Evolutionary conservation across 1,140 invertebrate species (phyloP).

Genomic region (Heliothis subflexa): DNA sequence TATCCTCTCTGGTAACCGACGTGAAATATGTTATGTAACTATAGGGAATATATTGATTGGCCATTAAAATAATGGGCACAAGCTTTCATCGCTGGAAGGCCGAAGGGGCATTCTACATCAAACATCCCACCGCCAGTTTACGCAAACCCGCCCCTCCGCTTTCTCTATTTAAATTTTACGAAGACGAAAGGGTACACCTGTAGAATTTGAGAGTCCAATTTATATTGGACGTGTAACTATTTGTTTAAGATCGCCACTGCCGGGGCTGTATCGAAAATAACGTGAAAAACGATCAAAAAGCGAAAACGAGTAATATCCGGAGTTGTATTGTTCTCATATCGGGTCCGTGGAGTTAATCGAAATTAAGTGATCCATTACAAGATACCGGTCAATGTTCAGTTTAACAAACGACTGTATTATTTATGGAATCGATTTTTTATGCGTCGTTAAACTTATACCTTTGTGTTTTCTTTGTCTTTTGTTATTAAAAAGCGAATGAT

Average conservation of each 20-base stretch:
- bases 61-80: slow-evolving; percentile 76
- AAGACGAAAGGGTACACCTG: slow-evolving; percentile 27
- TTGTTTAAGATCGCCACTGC: slow-evolving; percentile 64
- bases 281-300: slow-evolving; percentile 77
- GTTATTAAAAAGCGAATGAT: slow-evolving; percentile 40
- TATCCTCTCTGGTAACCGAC: slow-evolving; percentile 64
- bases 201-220: slow-evolving; percentile 43
- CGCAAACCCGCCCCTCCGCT: slow-evolving; percentile 37
- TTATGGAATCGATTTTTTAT: slow-evolving; percentile 74
- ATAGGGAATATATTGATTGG: slow-evolving; percentile 76
- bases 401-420: slow-evolving; percentile 71
- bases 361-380: slow-evolving; percentile 85
- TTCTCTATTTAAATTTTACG: slow-evolving; percentile 41
- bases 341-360: slow-evolving; percentile 73
- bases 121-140: slow-evolving; percentile 58
- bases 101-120: slow-evolving; percentile 63
- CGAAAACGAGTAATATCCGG: slow-evolving; percentile 82
- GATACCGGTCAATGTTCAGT: slow-evolving; percentile 70
- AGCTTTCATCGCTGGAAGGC: slow-evolving; percentile 60
- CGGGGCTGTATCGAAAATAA: slow-evolving; percentile 67
- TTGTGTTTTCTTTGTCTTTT: slow-evolving; percentile 51
- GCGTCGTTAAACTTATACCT: slow-evolving; percentile 62
- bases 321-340: slow-evolving; percentile 73
- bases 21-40: slow-evolving; percentile 76
- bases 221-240: slow-evolving; percentile 58